Evolutionary conservation across 2,888 invertebrate species (phyloP), one percentile per base, ranked within the genome.

Genomic region (Tenodera sinensis): DNA sequence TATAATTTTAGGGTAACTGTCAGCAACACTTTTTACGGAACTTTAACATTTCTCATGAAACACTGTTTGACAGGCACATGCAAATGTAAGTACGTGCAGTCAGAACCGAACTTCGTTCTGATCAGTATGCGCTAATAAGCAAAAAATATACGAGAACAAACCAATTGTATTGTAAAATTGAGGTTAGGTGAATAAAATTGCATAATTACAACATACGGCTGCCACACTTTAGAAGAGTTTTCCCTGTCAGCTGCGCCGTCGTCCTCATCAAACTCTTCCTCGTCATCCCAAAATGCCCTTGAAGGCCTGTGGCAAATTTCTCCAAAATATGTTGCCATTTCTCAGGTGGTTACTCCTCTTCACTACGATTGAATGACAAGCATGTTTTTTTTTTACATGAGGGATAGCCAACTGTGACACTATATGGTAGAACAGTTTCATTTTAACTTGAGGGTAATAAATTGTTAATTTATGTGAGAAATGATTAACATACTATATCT

Each of bases 241-340:
- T 9, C n/a, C 20, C 3, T 9, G 9, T 47, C 30, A 47, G 83
- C 88, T 86, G 42, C 47, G 47, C 91, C 91, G 54, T 91, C 91
- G 30, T 91, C 91, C 30, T 91, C 91, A 54, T 91, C 91, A 89
- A 90, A 91, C 27, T 91, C 91, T 42, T 91, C 91, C 87, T 91
- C 91, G 54, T 91, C 91, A 88, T 91, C 91, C 30, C 91, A 91
- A 87, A 91, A 91, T 3, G 91, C 91, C 34, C 91, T 89, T 20
- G 91, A 91, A 34, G 91, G 89, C 71, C 90, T 90, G 47, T 91
- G 91, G 8, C 91, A 83, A 83, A 91, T 54, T 89, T 91, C 91
- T 25, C 91, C 91, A 87, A 91, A 91, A 86, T 42, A 91, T 20
- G 91, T 89, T 47, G 91, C 91, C 90, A 90, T 90, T 34, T 85